A percentile compares a stretch with the other conserved stretches of the same genome.
Conservation (phyloP, 2,797 vertebrate species). For the Anguilla anguilla region DNA sequence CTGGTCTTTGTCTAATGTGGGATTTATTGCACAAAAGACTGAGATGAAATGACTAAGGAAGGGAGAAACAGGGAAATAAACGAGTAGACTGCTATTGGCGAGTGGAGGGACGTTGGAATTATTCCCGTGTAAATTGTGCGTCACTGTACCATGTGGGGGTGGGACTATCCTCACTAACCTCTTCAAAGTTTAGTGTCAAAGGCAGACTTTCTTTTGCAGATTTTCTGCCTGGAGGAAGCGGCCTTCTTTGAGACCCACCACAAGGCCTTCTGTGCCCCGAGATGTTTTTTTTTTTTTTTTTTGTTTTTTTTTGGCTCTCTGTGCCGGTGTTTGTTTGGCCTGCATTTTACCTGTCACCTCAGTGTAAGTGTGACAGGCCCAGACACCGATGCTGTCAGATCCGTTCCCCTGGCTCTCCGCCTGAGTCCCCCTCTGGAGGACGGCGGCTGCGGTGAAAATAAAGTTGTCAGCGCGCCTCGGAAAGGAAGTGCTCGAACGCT, state of each 20-base stretch:
- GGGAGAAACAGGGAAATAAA: background rate
- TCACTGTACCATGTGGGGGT: background rate
- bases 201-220: background rate
- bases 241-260: background rate
- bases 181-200: background rate
- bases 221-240: background rate
- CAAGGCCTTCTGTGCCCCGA: background rate
- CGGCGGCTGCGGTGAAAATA: background rate
- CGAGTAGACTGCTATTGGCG: background rate
- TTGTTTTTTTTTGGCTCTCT: too few relatives aligned
- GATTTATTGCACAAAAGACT: background rate
- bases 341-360: background rate
- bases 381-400: background rate
- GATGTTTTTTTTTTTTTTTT: background rate
- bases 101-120: background rate
- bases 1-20: background rate
- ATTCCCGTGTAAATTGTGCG: background rate
- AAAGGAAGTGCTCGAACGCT: background rate
- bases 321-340: background rate
- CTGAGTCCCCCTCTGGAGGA: background rate
- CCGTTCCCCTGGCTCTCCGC: background rate
- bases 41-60: background rate
- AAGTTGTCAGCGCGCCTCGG: background rate
- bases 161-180: conserved; percentile 1
- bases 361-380: background rate